phyloP scores from a whole-genome alignment of 2,113 vertebrate species.

The Urocolius indicus region DNA sequence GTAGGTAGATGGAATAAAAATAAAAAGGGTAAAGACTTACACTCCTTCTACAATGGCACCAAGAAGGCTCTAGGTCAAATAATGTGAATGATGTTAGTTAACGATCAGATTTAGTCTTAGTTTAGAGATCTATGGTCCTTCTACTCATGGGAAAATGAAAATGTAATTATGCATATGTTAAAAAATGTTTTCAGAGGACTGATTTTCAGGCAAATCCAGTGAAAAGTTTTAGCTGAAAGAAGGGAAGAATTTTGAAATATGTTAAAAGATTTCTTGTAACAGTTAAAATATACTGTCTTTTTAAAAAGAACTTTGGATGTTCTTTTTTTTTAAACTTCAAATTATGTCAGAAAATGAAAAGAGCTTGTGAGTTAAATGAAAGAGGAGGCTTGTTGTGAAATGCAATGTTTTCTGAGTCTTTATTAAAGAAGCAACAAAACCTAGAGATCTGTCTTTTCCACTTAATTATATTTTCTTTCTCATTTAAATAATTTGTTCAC shows the following conservation, averaged over 20 bases:
- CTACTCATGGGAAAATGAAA: not conserved
- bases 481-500: not conserved
- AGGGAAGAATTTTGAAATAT: not conserved
- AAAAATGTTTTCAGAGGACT: not conserved
- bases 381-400: not conserved
- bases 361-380: not conserved
- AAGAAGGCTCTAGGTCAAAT: not conserved
- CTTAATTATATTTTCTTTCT: not conserved
- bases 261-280: not conserved
- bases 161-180: not conserved
- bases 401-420: accelerated
- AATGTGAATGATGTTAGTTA: not conserved
- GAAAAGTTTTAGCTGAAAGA: not conserved
- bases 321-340: too few relatives aligned
- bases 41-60: accelerated
- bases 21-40: accelerated
- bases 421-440: accelerated
- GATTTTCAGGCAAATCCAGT: not conserved
- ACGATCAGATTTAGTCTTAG: not conserved
- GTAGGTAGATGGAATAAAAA: not conserved
- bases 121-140: not conserved
- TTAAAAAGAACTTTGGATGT: accelerated
- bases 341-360: not conserved
- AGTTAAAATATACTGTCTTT: not conserved
- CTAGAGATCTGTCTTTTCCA: not conserved